A percentile compares a stretch with the other conserved stretches of the same genome.
Conservation (phyloP, 2,888 invertebrate species). For the Atrina japonica region DNA sequence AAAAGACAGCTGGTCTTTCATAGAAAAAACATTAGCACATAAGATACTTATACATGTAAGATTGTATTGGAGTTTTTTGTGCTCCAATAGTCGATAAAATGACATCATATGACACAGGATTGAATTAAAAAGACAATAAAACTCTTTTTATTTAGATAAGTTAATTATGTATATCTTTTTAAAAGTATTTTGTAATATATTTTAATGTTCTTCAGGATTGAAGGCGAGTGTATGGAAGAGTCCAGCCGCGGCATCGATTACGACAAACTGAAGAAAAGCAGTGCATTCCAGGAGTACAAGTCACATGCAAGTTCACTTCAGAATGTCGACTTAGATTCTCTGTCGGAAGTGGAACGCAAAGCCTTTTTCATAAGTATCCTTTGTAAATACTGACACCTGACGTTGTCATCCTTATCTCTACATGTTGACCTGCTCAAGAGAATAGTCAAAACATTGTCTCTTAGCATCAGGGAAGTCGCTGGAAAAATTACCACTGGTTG, state of each 20-base stretch:
- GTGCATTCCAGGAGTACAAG: constrained; percentile 59
- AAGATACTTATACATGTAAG: too few relatives aligned
- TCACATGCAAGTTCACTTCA: constrained; percentile 58
- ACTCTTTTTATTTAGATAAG: background rate
- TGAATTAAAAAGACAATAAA: background rate
- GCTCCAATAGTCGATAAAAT: too few relatives aligned
- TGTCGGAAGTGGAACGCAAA: constrained; percentile 68
- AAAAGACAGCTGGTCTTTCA: too few relatives aligned
- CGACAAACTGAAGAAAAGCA: constrained; percentile 52
- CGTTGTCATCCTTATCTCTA: background rate
- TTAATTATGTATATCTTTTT: background rate
- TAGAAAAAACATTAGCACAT: too few relatives aligned
- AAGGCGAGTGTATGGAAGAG: constrained; percentile 64
- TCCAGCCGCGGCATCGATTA: constrained; percentile 63
- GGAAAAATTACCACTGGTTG: too few relatives aligned
- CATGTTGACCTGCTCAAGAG: background rate
- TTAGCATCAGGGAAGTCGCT: too few relatives aligned
- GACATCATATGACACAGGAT: too few relatives aligned
- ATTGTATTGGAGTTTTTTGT: too few relatives aligned
- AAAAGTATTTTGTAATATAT: too few relatives aligned
- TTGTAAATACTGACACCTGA: too few relatives aligned
- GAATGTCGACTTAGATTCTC: constrained; percentile 55
- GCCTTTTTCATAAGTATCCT: constrained; percentile 80
- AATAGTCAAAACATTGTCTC: constrained; percentile 1
- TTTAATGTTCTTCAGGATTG: constrained; percentile 58